These are phyloP conservation scores for Corythornis leucogaster DNA, from an alignment of 2,797 vertebrate genomes.

Conservation along the genomic window DNA sequence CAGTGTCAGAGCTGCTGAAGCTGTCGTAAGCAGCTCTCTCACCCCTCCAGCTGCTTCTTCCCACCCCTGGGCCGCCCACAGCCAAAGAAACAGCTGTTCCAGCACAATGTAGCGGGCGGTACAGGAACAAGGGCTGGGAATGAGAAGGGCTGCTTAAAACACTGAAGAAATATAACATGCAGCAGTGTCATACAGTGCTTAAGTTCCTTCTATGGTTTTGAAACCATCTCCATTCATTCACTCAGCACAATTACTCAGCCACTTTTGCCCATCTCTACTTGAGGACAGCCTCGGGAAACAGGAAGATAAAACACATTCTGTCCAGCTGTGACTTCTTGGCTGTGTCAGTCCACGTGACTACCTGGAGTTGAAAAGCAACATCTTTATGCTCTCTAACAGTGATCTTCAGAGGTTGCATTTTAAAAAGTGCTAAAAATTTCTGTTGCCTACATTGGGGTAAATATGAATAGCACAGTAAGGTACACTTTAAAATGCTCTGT, in stretches of 20 bases:
- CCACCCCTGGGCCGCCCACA: neutral
- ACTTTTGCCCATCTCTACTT: neutral
- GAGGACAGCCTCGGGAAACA: neutral
- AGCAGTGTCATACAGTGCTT: rapidly evolving
- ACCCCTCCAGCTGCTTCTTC: conserved; percentile 2
- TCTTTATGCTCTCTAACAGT: neutral
- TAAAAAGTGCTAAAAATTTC: neutral
- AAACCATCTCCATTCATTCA: rapidly evolving
- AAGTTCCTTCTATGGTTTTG: neutral
- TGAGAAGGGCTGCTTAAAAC: neutral
- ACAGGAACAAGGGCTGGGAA: neutral
- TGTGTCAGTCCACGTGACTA: rapidly evolving
- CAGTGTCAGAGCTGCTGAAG: neutral
- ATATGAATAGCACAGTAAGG: too few relatives aligned
- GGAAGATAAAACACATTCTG: neutral
- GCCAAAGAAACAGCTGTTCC: conserved; percentile 2
- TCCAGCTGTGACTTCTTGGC: neutral
- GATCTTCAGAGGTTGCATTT: neutral
- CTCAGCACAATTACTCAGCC: neutral
- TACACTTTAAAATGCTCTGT: neutral
- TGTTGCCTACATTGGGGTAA: neutral
- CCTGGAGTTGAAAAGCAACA: neutral
- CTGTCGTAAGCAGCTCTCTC: neutral
- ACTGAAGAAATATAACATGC: neutral
- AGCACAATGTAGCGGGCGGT: neutral